These are phyloP conservation scores for Spilosoma lubricipeda DNA, from an alignment of 2,888 invertebrate species.

Conservation along the genomic window DNA sequence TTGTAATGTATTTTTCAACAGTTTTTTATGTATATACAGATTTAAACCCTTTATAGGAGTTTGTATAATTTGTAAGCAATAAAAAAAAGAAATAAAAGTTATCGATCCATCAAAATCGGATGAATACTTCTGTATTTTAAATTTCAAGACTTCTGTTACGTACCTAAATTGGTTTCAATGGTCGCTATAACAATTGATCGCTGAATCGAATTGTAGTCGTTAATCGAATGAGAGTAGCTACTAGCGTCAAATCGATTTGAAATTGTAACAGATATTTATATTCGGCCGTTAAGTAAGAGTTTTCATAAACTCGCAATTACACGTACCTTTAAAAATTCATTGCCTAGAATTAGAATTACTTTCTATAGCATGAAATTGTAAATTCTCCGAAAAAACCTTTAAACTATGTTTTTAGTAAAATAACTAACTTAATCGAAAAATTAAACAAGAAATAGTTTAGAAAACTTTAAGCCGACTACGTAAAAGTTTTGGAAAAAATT, in stretches of 20 bases:
- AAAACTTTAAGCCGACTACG: too few species aligned
- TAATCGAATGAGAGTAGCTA: slow-evolving; percentile 73
- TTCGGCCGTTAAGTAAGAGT: slow-evolving; percentile 10
- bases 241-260: slow-evolving; percentile 58
- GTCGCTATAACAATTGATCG: slow-evolving; percentile 56
- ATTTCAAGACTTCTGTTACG: slow-evolving; percentile 57
- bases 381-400: background rate
- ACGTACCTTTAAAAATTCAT: background rate
- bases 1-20: background rate
- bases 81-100: background rate
- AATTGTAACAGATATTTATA: slow-evolving; percentile 40
- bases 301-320: background rate
- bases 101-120: slow-evolving; percentile 33
- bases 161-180: slow-evolving; percentile 49
- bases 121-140: slow-evolving; percentile 41
- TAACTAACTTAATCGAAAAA: too few species aligned
- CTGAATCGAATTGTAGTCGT: slow-evolving; percentile 67
- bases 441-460: too few species aligned
- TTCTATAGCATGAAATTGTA: background rate
- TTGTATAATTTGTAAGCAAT: background rate
- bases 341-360: background rate
- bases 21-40: too few species aligned
- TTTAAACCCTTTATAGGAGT: too few species aligned
- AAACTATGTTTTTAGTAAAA: background rate
- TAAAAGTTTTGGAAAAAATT: background rate